Evolutionary conservation across 2,797 vertebrate species (phyloP).

Genomic region (Scolopax bukidnonensis): DNA sequence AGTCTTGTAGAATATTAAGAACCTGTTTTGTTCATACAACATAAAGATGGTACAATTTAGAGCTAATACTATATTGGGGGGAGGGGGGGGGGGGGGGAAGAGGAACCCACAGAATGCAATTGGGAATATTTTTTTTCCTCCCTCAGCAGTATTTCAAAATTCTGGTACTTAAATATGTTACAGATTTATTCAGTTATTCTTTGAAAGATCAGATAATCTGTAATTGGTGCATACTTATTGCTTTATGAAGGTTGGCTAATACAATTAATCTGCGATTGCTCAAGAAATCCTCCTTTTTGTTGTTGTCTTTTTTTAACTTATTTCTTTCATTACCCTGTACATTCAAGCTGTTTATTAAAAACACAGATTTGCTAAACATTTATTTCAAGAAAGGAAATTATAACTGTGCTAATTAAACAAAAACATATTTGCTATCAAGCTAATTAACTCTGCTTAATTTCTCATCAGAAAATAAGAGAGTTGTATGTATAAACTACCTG

Average conservation of each 20-base stretch:
- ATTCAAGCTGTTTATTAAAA: conserved; percentile 53
- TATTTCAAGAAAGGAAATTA: conserved; percentile 43
- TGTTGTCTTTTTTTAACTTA: not conserved
- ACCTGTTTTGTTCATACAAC: conserved; percentile 33
- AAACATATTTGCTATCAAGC: conserved; percentile 22
- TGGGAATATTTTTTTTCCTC: not conserved
- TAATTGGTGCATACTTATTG: conserved; percentile 8
- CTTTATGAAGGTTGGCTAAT: conserved; percentile 45
- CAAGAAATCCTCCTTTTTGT: conserved; percentile 26
- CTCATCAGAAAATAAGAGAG: conserved; percentile 44
- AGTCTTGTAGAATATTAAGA: conserved; percentile 54
- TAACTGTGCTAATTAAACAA: conserved; percentile 63
- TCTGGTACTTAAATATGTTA: conserved; percentile 3
- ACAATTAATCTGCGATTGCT: conserved; percentile 47
- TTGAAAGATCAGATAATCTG: not conserved
- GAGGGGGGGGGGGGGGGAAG: not conserved
- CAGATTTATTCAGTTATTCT: conserved; percentile 35
- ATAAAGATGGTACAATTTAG: conserved; percentile 44
- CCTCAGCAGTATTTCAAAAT: conserved; percentile 41
- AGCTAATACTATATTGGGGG: conserved; percentile 20
- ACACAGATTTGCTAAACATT: conserved; percentile 21
- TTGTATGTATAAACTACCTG: conserved; percentile 48
- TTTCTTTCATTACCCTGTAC: conserved; percentile 23
- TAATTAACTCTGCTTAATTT: conserved; percentile 45
- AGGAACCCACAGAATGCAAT: conserved; percentile 11